Evolutionary conservation across 2,888 invertebrate species (phyloP), one percentile per base, ranked within the genome.

Genomic region (Diloba caeruleocephala): DNA sequence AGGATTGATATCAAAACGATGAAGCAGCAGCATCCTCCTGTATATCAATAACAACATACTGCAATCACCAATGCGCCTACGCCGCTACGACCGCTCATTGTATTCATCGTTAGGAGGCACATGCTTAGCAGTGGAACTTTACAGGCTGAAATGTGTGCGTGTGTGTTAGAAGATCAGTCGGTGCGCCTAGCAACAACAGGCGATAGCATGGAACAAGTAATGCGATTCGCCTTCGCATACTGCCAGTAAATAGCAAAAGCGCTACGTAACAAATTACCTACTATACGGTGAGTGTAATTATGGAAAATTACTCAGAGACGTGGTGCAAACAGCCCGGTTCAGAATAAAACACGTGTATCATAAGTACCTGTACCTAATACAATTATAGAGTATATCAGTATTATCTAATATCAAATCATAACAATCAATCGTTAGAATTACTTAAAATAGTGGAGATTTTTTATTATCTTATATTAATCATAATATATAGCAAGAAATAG

Each of bases 261-360:
- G 32, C 49, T 66, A 62, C 73, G 65, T 60, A 66, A 67, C 66
- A 44, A 57, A 72, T 57, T 68, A 50, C 50, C 51, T 52, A n/a
- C n/a, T n/a, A 65, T 54, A 61, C 55, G 38, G 53, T 56, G 50
- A 48, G 51, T 55, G 44, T 62, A 54, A 64, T 71, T 57, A 58
- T 65, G 76, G 74, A 74, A 75, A 74, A 74, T 53, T 73, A 75
- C 76, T 57, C 44, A 45, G 38, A 58, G 49, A 44, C 55, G 48
- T 38, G 42, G 54, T 38, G 56, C 66, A 54, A 73, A 52, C 54
- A 55, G 17, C 44, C n/a, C 12, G 25, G 26, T 41, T 28, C 23
- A 49, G 25, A 50, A 42, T 45, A 34, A 55, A 48, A 69, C 70
- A 72, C 45, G 60, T 54, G 60, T 46, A 33, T 54, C 19, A 26